phyloP scores from a whole-genome alignment of 2,888 invertebrate species.

The Nudaria mundana region DNA sequence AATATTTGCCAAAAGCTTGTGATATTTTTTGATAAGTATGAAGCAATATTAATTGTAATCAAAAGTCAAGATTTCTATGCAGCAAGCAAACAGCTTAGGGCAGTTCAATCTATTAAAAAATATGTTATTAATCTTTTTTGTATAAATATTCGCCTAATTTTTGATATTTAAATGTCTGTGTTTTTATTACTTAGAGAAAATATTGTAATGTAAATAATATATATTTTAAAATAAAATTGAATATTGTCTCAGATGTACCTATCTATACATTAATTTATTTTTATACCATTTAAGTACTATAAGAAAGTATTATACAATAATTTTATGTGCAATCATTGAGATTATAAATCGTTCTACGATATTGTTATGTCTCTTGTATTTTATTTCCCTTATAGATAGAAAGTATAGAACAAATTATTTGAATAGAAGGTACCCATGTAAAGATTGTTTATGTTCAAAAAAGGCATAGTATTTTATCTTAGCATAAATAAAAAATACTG shows the following conservation, averaged over 20 bases:
- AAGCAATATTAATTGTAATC: no score
- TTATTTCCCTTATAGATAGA: not conserved
- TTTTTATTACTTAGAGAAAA: not conserved
- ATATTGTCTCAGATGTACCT: conserved; percentile 10
- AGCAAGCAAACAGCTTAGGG: no score
- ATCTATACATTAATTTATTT: conserved; percentile 34
- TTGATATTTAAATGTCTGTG: not conserved
- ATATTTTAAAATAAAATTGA: conserved; percentile 8
- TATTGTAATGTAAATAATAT: not conserved
- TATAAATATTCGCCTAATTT: not conserved
- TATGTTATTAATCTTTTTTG: not conserved
- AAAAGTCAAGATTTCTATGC: no score
- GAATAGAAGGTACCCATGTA: no score
- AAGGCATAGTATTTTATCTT: no score
- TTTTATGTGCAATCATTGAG: conserved; percentile 25
- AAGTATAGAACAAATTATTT: not conserved
- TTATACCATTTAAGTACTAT: conserved; percentile 29
- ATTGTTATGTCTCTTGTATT: conserved; percentile 14
- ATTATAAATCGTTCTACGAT: conserved; percentile 34
- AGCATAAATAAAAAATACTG: no score
- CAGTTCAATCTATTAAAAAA: no score
- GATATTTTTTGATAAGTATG: no score
- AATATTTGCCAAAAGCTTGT: no score
- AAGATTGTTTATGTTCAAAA: no score
- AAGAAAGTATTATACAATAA: conserved; percentile 15